Evolutionary conservation across 2,888 invertebrate genomes (phyloP).

Genomic region (Ormyrus pomaceus): DNA sequence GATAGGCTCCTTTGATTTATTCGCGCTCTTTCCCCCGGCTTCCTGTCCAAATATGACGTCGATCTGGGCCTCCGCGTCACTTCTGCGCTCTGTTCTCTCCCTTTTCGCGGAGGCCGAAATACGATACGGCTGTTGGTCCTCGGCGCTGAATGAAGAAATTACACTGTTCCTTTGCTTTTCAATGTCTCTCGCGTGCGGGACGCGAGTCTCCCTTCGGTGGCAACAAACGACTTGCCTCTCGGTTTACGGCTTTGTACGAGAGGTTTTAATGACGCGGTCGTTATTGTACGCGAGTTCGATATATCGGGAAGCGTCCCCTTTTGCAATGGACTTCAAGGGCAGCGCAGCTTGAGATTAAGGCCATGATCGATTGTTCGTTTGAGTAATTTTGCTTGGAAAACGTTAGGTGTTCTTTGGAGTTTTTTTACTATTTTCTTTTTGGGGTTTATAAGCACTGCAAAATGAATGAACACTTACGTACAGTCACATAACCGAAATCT

Average conservation of each 20-base stretch:
- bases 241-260: slow-evolving; percentile 24
- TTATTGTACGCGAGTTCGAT: slow-evolving; percentile 1
- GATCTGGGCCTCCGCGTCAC: background rate
- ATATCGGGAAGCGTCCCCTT: background rate
- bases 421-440: no score
- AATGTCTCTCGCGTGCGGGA: background rate
- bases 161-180: background rate
- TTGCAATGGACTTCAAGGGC: background rate
- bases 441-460: no score
- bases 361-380: no score
- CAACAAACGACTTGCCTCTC: slow-evolving; percentile 22
- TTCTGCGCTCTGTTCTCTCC: background rate
- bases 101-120: slow-evolving; percentile 13
- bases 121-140: slow-evolving; percentile 7
- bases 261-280: slow-evolving; percentile 21
- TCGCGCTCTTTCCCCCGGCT: background rate
- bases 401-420: no score
- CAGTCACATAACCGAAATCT: no score
- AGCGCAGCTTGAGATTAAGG: no score
- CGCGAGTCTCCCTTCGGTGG: background rate
- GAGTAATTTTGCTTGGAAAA: no score
- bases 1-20: no score
- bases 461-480: no score
- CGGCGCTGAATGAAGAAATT: slow-evolving; percentile 28
- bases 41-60: slow-evolving; percentile 40